A percentile compares a stretch with the other conserved stretches of the same genome.
Conservation (phyloP, 2,888 invertebrate genomes). For the Hirtodrosophila duncani region DNA sequence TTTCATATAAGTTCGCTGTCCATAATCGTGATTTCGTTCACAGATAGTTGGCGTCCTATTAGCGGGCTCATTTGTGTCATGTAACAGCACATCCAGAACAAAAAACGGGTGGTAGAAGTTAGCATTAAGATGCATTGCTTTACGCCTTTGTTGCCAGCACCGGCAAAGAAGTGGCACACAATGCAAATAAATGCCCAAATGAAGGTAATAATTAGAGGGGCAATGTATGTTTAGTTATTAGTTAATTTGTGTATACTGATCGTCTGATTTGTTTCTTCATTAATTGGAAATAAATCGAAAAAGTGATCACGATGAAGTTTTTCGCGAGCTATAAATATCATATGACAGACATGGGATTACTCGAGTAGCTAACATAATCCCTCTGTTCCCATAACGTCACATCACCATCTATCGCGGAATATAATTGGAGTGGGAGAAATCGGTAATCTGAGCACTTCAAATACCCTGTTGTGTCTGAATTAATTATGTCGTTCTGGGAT, state of each 20-base stretch:
- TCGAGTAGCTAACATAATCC: no score
- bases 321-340: constrained; percentile 54
- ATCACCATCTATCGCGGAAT: no score
- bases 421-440: no score
- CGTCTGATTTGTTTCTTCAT: no score
- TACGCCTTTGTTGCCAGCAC: constrained; percentile 75
- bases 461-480: no score
- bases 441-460: no score
- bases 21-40: constrained; percentile 75
- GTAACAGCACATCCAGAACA: constrained; percentile 77
- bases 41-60: constrained; percentile 75
- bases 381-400: no score
- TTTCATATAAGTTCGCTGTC: constrained; percentile 72
- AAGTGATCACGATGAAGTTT: constrained; percentile 55
- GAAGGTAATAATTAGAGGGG: constrained; percentile 70
- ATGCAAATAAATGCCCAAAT: constrained; percentile 76
- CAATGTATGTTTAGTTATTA: constrained; percentile 54
- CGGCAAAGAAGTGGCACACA: constrained; percentile 74
- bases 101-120: constrained; percentile 76
- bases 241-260: constrained; percentile 37
- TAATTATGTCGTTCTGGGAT: no score
- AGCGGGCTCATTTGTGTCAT: constrained; percentile 77
- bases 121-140: constrained; percentile 77
- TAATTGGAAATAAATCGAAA: constrained; percentile 11
- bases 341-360: constrained; percentile 66